Conservation (phyloP, 2,888 invertebrate species). For the Tinea pellionella region DNA sequence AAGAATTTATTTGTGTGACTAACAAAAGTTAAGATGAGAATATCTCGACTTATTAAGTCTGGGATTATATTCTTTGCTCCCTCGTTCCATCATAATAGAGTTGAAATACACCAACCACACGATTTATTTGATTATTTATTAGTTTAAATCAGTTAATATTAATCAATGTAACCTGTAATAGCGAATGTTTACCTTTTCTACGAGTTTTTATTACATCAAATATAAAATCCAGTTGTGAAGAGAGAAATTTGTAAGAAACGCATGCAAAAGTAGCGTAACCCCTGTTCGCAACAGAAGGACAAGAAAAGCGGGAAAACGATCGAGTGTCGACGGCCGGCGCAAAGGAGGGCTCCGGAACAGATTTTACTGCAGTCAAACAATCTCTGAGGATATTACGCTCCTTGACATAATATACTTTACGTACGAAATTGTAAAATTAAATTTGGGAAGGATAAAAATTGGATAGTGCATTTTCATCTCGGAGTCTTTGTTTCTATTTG, state of each 20-base stretch:
- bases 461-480: background rate
- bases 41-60: background rate
- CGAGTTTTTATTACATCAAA: no score
- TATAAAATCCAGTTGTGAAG: background rate
- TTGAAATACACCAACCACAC: constrained; percentile 25
- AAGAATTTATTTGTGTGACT: background rate
- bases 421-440: background rate
- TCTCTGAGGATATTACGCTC: background rate
- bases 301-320: constrained; percentile 35
- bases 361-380: background rate
- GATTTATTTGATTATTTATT: constrained; percentile 64
- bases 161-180: no score
- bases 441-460: background rate
- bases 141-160: no score
- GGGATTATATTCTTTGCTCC: background rate
- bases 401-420: no score
- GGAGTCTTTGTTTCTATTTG: background rate
- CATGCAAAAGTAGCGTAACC: constrained; percentile 31
- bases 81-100: background rate
- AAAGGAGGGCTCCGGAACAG: constrained; percentile 22
- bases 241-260: constrained; percentile 1
- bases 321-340: constrained; percentile 38
- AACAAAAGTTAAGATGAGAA: background rate
- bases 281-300: constrained; percentile 35
- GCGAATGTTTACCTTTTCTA: no score